Conservation (phyloP, 2,113 vertebrate species). For the Dicrurus megarhynchus region DNA sequence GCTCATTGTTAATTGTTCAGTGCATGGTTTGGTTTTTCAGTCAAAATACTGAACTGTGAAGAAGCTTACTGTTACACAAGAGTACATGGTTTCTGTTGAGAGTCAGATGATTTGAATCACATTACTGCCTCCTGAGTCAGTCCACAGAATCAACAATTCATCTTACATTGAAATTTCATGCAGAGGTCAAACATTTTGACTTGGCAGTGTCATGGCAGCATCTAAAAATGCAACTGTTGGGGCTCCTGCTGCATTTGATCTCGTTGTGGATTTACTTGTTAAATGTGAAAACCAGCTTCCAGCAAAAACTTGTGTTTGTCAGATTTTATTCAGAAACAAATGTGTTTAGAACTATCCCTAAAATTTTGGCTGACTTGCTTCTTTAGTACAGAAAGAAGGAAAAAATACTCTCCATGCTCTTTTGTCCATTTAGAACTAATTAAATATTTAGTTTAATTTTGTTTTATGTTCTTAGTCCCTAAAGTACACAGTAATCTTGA, state of each 20-base stretch:
- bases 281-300: background rate
- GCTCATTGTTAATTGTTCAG: conserved; percentile 3
- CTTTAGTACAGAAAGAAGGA: background rate
- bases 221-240: background rate
- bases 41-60: background rate
- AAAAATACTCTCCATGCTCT: background rate
- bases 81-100: background rate
- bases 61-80: background rate
- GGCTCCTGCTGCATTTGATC: background rate
- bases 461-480: background rate
- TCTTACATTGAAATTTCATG: background rate
- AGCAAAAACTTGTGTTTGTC: background rate
- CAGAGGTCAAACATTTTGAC: conserved; percentile 15
- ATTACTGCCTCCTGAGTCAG: background rate
- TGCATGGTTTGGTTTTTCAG: background rate
- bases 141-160: background rate
- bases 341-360: background rate
- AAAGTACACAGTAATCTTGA: background rate
- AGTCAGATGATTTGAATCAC: conserved; percentile 24
- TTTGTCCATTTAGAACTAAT: background rate
- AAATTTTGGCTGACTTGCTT: background rate
- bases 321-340: background rate
- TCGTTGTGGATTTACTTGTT: background rate
- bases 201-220: background rate
- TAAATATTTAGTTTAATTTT: background rate